phyloP scores from a whole-genome alignment of 2,113 vertebrate genomes.

The Limnothrissa miodon region DNA sequence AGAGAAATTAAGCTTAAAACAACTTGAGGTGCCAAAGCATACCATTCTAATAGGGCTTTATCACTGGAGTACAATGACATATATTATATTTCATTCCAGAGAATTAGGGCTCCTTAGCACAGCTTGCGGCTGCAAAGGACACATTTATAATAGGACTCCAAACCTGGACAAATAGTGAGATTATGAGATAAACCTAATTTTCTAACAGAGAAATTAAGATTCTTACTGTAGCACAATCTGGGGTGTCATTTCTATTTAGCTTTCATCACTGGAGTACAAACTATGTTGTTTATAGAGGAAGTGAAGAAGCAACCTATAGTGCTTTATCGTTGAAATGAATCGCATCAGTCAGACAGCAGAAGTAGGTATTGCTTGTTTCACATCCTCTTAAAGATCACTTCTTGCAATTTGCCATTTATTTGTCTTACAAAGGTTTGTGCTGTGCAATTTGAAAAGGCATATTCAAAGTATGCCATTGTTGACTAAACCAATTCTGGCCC shows the following conservation, averaged over 20 bases:
- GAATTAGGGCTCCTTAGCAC: neutral
- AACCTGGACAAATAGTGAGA: no score
- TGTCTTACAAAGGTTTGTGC: neutral
- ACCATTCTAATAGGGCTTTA: no score
- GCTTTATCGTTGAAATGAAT: neutral
- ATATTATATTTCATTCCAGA: no score
- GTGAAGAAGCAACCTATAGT: neutral
- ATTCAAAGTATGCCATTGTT: neutral
- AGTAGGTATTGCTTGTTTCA: neutral
- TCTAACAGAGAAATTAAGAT: no score
- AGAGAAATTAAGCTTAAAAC: no score
- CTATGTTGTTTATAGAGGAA: neutral
- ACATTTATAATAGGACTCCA: neutral
- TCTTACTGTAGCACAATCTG: no score
- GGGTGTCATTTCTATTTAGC: no score
- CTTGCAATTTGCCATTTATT: neutral
- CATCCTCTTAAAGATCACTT: neutral
- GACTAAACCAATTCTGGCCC: neutral
- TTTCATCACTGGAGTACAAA: neutral
- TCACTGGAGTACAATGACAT: no score
- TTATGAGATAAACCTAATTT: no score
- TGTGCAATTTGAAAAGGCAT: neutral
- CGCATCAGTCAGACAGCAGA: neutral
- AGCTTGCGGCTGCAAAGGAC: neutral
- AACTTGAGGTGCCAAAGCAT: no score